phyloP scores from a whole-genome alignment of 2,888 invertebrate species.

The Drosophila incognita region DNA sequence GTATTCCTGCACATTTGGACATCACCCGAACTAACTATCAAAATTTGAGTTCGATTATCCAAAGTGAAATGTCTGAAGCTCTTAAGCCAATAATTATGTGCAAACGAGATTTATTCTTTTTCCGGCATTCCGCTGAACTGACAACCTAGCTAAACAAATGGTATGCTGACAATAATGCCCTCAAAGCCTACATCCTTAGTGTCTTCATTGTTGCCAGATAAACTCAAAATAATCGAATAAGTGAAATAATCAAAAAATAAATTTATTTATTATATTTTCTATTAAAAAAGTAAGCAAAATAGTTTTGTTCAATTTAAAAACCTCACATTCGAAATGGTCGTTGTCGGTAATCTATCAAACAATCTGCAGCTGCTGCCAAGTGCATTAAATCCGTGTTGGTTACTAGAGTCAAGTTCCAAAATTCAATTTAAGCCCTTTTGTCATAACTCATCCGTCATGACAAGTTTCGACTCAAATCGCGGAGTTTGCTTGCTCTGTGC shows the following conservation, averaged over 20 bases:
- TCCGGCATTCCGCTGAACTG: too few species aligned
- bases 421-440: constrained; percentile 55
- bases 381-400: constrained; percentile 13
- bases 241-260: neutral
- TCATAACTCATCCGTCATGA: constrained; percentile 69
- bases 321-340: neutral
- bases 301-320: neutral
- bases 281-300: neutral
- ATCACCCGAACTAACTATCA: neutral
- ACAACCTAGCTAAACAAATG: neutral
- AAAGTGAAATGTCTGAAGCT: neutral
- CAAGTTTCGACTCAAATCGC: constrained; percentile 17
- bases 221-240: too few species aligned
- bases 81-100: neutral
- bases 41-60: neutral
- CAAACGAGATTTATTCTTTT: too few species aligned
- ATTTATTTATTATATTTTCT: neutral
- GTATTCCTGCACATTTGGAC: neutral
- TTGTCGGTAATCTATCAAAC: neutral
- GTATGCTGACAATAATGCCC: neutral
- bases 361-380: neutral
- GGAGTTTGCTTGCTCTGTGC: constrained; percentile 18
- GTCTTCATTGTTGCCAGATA: neutral
- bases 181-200: neutral
- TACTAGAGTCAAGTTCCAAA: constrained; percentile 25